A percentile compares a stretch with the other conserved stretches of the same genome.
phyloP scores from a whole-genome alignment of 2,113 vertebrate genomes.

The Nothocercus julius region DNA sequence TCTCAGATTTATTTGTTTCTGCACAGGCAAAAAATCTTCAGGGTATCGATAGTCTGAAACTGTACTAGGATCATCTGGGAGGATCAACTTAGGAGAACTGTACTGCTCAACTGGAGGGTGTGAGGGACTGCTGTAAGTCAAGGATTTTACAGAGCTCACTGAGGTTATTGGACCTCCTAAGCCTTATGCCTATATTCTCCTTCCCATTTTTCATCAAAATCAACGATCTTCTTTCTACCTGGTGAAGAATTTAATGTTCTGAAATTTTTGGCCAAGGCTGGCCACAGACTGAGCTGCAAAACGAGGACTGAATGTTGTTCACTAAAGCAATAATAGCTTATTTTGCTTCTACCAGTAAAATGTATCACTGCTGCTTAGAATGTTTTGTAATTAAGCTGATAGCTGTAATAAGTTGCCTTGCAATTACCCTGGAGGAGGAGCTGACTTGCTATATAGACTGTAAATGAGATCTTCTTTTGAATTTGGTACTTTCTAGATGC shows the following conservation, averaged over 20 bases:
- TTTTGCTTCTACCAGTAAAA: slow-evolving; percentile 27
- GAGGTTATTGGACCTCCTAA: neutral
- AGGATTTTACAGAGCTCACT: neutral
- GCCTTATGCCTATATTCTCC: neutral
- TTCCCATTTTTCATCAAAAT: neutral
- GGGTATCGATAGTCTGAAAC: neutral
- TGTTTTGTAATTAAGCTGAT: slow-evolving; percentile 33
- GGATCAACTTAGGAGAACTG: neutral
- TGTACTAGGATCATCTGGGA: neutral
- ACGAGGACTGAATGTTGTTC: neutral
- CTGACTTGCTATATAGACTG: slow-evolving; percentile 27
- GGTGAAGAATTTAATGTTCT: neutral
- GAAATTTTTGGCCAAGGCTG: neutral
- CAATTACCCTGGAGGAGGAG: slow-evolving; percentile 29
- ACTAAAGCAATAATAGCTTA: neutral
- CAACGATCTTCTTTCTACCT: neutral
- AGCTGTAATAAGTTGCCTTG: slow-evolving; percentile 39
- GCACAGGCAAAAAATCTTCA: neutral
- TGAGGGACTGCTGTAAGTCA: rapidly evolving
- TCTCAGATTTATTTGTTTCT: neutral
- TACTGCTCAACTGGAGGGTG: neutral
- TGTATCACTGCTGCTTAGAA: slow-evolving; percentile 11
- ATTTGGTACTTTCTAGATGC: neutral
- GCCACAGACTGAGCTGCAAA: neutral
- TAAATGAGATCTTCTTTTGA: slow-evolving; percentile 34